Conservation (phyloP, 2,797 vertebrate species). For the Nannoperca australis region DNA sequence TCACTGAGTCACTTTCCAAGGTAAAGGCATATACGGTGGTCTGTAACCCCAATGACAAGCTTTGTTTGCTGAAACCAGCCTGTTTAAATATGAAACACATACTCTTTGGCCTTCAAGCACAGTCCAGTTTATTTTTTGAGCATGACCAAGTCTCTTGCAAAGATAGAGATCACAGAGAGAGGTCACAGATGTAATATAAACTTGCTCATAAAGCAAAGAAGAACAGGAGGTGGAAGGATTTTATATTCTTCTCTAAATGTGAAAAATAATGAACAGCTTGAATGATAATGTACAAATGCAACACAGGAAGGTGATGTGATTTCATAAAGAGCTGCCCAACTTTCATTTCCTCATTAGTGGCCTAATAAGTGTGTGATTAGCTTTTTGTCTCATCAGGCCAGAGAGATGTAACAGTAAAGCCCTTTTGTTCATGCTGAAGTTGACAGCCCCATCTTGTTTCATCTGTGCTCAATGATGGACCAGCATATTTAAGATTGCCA, state of each 20-base stretch:
- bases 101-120: slow-evolving; percentile 25
- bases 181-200: slow-evolving; percentile 17
- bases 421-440: slow-evolving; percentile 25
- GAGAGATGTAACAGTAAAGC: slow-evolving; percentile 15
- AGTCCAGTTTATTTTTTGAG: slow-evolving; percentile 11
- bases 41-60: neutral
- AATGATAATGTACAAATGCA: neutral
- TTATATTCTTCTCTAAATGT: neutral
- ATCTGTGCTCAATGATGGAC: slow-evolving; percentile 16
- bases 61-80: slow-evolving; percentile 16
- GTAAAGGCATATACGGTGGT: neutral
- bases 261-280: slow-evolving; percentile 1
- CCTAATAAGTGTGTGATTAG: slow-evolving; percentile 43
- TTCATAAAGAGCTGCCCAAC: slow-evolving; percentile 29
- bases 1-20: neutral
- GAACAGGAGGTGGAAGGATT: neutral
- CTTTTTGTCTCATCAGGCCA: slow-evolving; percentile 33
- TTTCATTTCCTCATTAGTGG: slow-evolving; percentile 32
- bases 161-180: slow-evolving; percentile 4
- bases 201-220: neutral
- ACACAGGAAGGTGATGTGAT: slow-evolving; percentile 25
- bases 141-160: neutral
- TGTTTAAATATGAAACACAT: slow-evolving; percentile 40
- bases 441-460: slow-evolving; percentile 15
- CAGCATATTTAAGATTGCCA: slow-evolving; percentile 7